Base-by-base conservation (phyloP, 2,113 vertebrate genomes). In the Ovis canadensis region DNA sequence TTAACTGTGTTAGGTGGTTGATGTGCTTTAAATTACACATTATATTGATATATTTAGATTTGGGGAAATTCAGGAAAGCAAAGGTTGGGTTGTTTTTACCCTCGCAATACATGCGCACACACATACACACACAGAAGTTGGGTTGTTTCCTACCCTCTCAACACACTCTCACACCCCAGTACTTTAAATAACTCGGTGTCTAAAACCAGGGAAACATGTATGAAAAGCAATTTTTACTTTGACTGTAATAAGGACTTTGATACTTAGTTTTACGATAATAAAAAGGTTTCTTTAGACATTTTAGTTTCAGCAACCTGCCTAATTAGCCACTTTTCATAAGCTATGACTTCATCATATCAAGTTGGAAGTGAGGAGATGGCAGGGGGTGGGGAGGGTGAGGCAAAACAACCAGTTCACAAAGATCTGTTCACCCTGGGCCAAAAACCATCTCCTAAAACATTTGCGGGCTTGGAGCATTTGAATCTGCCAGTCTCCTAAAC, bases 361-460 rank as follows among this genome's bases (percentile, higher is more conserved):
- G 81, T 60, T 84, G 95, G 91, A 87, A 88, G 96, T 90, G 74
- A 86, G 89, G 91, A 80, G 48, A 67, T 62, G 96, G 95, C 57
- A 88, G 54, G 54, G 21, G 64, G 25, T 52, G 33, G 91, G 88
- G 81, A 93, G 80, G 50, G n/a, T 27, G 50, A 97, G 88, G 95
- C 92, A 88, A 91, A 97, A 94, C 91, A 93, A 29, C 55, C 90
- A 33, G 74, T 95, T 97, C 93, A 98, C 97, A 98, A 97, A 96
- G 97, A n/a, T 84, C 97, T 90, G 97, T 98, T 98, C 96, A 98
- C 91, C 77, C 3, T 50, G 74, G 88, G 97, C 98, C 98, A 98
- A 92, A 86, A 98, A 78, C 77, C 90, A 92, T 96, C 96, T 97
- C 97, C 96, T 97, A 85, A 97, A 97, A 98, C 40, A 21, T 84